Evolutionary conservation across 2,797 vertebrate species (phyloP).

Genomic region (Phrynocephalus vlangalii): DNA sequence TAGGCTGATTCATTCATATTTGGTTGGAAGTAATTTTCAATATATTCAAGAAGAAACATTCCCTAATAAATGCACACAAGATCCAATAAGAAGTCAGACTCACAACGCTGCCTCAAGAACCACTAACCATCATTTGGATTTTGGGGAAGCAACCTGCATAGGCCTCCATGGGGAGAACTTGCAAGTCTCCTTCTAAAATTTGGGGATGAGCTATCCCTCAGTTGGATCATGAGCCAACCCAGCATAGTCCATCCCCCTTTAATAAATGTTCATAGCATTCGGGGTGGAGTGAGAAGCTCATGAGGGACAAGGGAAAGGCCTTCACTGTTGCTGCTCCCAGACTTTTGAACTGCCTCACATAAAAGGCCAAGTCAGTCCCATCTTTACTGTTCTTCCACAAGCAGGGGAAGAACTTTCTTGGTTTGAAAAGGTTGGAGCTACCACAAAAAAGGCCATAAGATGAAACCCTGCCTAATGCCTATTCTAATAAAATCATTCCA

Average conservation of each 20-base stretch:
- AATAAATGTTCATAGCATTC: too few species aligned
- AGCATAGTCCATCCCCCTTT: too few species aligned
- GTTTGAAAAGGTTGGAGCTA: background rate
- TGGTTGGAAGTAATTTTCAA: background rate
- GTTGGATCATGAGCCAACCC: too few species aligned
- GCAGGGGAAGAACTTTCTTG: background rate
- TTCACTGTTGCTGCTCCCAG: background rate
- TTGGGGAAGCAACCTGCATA: too few species aligned
- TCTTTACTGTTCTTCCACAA: background rate
- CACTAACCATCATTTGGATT: background rate
- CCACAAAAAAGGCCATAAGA: background rate
- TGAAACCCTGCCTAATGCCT: background rate
- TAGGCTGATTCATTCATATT: background rate
- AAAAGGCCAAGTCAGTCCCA: background rate
- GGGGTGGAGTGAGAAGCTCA: background rate
- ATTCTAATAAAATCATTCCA: background rate
- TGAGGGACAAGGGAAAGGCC: background rate
- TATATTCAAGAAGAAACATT: too few species aligned
- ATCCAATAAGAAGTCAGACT: background rate
- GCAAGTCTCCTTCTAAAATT: too few species aligned
- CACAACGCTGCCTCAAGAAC: background rate
- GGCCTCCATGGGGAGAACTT: too few species aligned
- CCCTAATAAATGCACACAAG: background rate
- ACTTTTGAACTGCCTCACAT: background rate
- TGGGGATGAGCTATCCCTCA: too few species aligned